phyloP scores from a whole-genome alignment of 2,797 vertebrate genomes.

The Todus mexicanus region DNA sequence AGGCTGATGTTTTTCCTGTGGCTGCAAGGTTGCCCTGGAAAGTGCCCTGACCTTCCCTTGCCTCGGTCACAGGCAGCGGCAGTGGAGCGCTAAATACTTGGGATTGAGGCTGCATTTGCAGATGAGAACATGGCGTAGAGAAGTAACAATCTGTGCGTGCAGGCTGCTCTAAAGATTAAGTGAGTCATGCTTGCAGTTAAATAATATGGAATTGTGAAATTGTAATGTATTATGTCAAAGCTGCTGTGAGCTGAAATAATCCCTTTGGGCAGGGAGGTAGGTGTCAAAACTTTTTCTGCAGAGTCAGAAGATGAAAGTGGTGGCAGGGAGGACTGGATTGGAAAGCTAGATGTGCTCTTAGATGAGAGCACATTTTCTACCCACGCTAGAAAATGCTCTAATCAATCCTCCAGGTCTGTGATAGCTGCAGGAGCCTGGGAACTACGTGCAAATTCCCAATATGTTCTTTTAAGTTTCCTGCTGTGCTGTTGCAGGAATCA shows the following conservation, averaged over 20 bases:
- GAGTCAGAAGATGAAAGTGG: constrained; percentile 34
- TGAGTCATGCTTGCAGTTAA: constrained; percentile 28
- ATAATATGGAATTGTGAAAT: not conserved
- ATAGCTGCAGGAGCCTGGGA: not conserved
- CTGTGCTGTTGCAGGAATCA: not conserved
- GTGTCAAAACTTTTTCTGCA: constrained; percentile 23
- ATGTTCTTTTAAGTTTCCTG: not conserved
- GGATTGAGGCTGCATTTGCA: not conserved
- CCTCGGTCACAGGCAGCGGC: not conserved
- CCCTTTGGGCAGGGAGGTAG: not conserved
- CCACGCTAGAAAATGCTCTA: not conserved
- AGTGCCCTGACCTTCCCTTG: not conserved
- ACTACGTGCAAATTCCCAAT: not conserved
- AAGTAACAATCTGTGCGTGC: not conserved
- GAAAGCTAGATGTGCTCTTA: not conserved
- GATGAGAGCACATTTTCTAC: not conserved
- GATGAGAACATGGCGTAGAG: not conserved
- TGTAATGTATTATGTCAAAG: not conserved
- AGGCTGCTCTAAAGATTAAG: not conserved
- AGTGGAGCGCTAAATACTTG: not conserved
- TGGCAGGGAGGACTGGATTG: not conserved
- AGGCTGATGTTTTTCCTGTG: not conserved
- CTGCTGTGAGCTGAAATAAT: constrained; percentile 29
- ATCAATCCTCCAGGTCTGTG: not conserved
- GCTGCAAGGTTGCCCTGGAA: not conserved